Evolutionary conservation across 2,888 invertebrate species (phyloP), one percentile per base, ranked within the genome.

Genomic region (Acronicta psi): DNA sequence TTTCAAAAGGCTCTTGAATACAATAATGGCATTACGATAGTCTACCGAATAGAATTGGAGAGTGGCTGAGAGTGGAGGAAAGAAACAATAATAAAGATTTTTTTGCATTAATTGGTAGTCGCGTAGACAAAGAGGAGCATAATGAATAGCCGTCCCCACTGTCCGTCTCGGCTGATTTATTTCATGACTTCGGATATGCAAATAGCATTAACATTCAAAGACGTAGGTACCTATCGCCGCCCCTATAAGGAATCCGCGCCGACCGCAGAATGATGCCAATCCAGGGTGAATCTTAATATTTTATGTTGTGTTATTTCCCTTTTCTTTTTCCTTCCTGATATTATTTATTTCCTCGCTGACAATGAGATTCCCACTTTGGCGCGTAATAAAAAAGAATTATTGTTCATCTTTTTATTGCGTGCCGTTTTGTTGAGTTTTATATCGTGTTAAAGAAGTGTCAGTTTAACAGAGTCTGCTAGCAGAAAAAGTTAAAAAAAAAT

Each of bases 161-260:
- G 93, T 93, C 93, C 93, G 93, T 92, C 91, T 82, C 85, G 91
- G 86, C 90, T 93, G 94, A 94, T 94, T 94, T 93, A 93, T 93
- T 92, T 93, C 93, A 93, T 93, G 94, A 93, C 92, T 94, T 92
- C 91, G 90, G 91, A 91, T 94, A 94, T 94, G 94, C 94, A 94
- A 94, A 94, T 93, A 91, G 83, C 91, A 92, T 93, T 93, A 93
- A 91, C 86, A 93, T 93, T 91, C 93, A 92, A 92, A 93, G 93
- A 93, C 82, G 88, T 87, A 88, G 87, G 91, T 89, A n/a, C n/a
- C n/a, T n/a, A 90, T 86, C 81, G 83, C 80, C 81, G 78, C 80
- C 86, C 88, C 89, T 89, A 85, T 85, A 88, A 90, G 89, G 88
- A 91, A 92, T 89, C 89, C 87, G 83, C 82, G 84, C 84, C 90